These are phyloP conservation scores for Mohoua ochrocephala DNA, from an alignment of 2,113 vertebrate genomes.

Conservation along the genomic window DNA sequence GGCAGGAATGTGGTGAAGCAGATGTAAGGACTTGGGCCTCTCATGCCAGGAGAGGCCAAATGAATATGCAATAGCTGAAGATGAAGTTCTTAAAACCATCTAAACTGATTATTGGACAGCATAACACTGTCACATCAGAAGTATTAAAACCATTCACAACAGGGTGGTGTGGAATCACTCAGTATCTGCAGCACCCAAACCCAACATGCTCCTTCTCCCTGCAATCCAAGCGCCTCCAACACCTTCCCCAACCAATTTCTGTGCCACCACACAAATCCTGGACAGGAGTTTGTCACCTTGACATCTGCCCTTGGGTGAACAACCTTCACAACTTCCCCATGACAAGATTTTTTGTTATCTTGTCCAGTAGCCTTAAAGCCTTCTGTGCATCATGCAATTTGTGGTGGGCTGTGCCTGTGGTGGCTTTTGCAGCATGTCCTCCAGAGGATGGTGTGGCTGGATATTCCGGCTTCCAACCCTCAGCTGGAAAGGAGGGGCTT, in stretches of 20 bases:
- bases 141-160: background rate
- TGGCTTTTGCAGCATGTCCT: background rate
- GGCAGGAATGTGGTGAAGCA: background rate
- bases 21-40: background rate
- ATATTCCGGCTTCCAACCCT: background rate
- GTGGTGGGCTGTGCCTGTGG: background rate
- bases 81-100: background rate
- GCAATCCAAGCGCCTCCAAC: background rate
- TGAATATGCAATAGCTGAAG: background rate
- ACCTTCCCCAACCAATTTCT: background rate
- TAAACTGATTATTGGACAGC: background rate
- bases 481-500: background rate
- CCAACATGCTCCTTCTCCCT: background rate
- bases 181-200: background rate
- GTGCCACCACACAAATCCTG: background rate
- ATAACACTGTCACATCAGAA: background rate
- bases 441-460: background rate
- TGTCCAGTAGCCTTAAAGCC: background rate
- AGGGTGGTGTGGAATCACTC: background rate
- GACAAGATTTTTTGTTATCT: background rate
- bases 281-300: background rate
- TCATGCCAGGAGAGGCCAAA: background rate
- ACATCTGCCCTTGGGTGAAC: background rate
- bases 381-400: background rate
- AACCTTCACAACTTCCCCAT: background rate